Conservation (phyloP, 1,140 invertebrate genomes). For the Drosophila murphyi region DNA sequence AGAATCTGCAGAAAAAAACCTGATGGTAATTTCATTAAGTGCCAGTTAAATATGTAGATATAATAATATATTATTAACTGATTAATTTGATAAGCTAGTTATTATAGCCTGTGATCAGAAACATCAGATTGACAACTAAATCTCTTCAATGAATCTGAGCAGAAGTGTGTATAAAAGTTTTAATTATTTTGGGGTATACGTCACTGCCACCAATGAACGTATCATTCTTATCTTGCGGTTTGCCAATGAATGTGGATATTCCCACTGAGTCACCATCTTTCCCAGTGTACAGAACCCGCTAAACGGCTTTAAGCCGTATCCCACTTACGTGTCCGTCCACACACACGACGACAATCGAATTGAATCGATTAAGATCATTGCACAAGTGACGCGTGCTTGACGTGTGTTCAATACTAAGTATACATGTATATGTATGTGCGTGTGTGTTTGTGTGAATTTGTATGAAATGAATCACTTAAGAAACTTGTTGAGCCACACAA, state of each 20-base stretch:
- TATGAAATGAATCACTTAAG: constrained; percentile 10
- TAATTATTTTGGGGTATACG: constrained; percentile 16
- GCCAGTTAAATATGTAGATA: too few species aligned
- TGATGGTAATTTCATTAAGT: too few species aligned
- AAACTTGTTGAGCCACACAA: constrained; percentile 12
- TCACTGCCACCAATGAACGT: constrained; percentile 30
- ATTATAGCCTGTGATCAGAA: neutral
- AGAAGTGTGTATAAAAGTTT: neutral
- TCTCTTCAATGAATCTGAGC: neutral
- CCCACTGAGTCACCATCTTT: constrained; percentile 65
- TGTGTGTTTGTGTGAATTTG: constrained; percentile 9
- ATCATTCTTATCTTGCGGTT: constrained; percentile 46
- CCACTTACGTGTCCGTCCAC: constrained; percentile 25
- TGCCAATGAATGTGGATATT: constrained; percentile 41
- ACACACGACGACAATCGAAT: neutral
- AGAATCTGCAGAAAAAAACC: too few species aligned
- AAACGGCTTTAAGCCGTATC: constrained; percentile 7
- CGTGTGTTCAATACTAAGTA: constrained; percentile 13
- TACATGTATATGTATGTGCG: neutral
- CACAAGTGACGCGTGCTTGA: constrained; percentile 66
- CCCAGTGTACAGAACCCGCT: constrained; percentile 45
- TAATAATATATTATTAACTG: too few species aligned
- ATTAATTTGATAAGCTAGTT: too few species aligned
- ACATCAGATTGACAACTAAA: neutral
- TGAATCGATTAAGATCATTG: constrained; percentile 12